Evolutionary conservation across 2,797 vertebrate genomes (phyloP).

Genomic region (Scarus forsteni): DNA sequence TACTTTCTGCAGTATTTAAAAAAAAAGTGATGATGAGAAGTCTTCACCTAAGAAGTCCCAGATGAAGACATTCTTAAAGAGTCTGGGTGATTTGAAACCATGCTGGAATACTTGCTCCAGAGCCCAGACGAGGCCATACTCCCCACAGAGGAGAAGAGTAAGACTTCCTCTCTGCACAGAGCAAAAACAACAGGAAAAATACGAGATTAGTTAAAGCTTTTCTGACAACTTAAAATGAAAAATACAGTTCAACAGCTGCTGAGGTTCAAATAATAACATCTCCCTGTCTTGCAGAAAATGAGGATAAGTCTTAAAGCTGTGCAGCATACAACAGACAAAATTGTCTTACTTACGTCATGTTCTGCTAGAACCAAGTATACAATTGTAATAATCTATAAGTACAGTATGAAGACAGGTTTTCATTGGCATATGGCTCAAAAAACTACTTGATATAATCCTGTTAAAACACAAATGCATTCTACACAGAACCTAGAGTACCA

Average conservation of each 20-base stretch:
- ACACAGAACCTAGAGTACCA: too few species aligned
- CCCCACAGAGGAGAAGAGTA: conserved; percentile 95
- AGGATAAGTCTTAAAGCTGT: not conserved
- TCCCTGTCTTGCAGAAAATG: not conserved
- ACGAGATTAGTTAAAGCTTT: not conserved
- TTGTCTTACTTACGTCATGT: not conserved
- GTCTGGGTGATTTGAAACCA: conserved; percentile 96
- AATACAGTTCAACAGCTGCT: not conserved
- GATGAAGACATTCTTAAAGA: conserved; percentile 99
- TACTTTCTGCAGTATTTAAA: too few species aligned
- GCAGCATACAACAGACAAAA: not conserved
- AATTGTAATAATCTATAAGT: too few species aligned
- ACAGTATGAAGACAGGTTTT: too few species aligned
- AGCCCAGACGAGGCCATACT: conserved; percentile 96
- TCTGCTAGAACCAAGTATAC: not conserved
- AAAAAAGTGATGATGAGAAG: not conserved
- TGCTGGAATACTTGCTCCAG: conserved; percentile 98
- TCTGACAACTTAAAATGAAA: conserved; percentile 7
- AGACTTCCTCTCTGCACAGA: conserved; percentile 93
- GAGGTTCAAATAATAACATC: not conserved
- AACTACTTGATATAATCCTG: too few species aligned
- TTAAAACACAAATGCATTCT: too few species aligned
- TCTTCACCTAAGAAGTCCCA: conserved; percentile 98
- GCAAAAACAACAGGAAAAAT: conserved; percentile 34
- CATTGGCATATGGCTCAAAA: too few species aligned